Base-by-base conservation (phyloP, 2,113 vertebrate genomes). In the Phylloscopus whistleri region DNA sequence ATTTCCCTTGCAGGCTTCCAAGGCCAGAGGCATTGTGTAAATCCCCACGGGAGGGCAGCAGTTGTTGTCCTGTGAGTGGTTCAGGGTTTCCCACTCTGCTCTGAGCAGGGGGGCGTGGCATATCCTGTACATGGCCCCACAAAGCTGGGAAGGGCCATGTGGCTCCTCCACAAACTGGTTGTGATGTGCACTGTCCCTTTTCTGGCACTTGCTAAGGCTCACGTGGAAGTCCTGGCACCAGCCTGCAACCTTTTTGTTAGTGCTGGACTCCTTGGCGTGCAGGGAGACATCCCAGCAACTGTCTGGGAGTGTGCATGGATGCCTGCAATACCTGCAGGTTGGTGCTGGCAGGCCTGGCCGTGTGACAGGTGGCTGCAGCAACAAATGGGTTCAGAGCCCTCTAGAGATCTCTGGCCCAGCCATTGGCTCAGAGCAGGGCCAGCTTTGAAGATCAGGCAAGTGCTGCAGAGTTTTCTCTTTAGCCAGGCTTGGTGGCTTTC, bases 1-100 rank as follows among this genome's bases (percentile, higher is more conserved):
- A 49, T 67, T 72, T 79, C 35, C 20, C n/a, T 7, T 63, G 31
- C 0, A 6, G 73, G 68, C 33, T 74, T 20, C 30, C 7, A 15
- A 21, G 49, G 26, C 49, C 0, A 0, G 41, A 77, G n/a, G 15
- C 1, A 2, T 28, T 0, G 0, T 28, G 43, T 44, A 16, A 26
- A 21, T 67, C n/a, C 30, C 43, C 23, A 2, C 0, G 2, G 75
- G 33, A 76, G 30, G 16, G 39, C 30, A 43, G 17, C 23, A 44
- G 19, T 21, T 67, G 63, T 37, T 51, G 20, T 49, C 3, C 28
- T 26, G 4, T 1, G 11, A 27, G 41, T 41, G 26, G 3, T 51
- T 75, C 51, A 21, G 35, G 22, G 43, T 66, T 51, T 66, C 13
- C 23, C 26, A 5, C 27, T 35, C 69, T 7, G 8, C 39, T 35